Evolutionary conservation across 2,113 vertebrate species (phyloP), one percentile per base, ranked within the genome.

Genomic region (Nansenia antarctica): DNA sequence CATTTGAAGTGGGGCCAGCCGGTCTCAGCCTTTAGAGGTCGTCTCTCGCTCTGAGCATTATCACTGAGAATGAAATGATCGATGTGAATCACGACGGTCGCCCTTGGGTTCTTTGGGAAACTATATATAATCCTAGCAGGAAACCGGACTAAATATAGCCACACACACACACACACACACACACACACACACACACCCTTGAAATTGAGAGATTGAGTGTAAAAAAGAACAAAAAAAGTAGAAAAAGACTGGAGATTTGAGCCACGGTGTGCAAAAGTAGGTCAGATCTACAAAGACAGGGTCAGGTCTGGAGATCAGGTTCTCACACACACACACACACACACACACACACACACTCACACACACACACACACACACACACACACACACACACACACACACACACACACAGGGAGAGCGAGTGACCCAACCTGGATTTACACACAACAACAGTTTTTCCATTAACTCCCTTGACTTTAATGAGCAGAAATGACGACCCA

Each of bases 401-500:
- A 61, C 37, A 64, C 64, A 59, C 0, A 77, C 49, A 27, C 42
- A 52, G 5, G 5, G 20, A 27, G 22, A 27, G 26, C 30, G 6
- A 54, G 26, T 53, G 62, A 65, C 52, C 68, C 47, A 53, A 11
- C 20, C 15, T 35, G 27, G 29, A 72, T 68, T 69, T 39, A 57
- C 27, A n/a, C 47, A 45, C 66, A 71, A 82, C 80, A 85, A 82
- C 60, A 49, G 64, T 27, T 1, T 27, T 1, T 30, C 70, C 77
- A 85, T 89, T 85, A 79, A 75, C 49, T 70, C 61, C 60, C 82
- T 53, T 86, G 82, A 73, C 73, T 62, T 2, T 85, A 88, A 89
- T 81, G 81, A 86, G 77, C 54, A 62, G 7, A 84, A 85, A 91
- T 89, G 76, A 89, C 74, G 74, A 80, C 35, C 54, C 66, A 63